phyloP scores from a whole-genome alignment of 2,797 vertebrate species.

The Pygocentrus nattereri region DNA sequence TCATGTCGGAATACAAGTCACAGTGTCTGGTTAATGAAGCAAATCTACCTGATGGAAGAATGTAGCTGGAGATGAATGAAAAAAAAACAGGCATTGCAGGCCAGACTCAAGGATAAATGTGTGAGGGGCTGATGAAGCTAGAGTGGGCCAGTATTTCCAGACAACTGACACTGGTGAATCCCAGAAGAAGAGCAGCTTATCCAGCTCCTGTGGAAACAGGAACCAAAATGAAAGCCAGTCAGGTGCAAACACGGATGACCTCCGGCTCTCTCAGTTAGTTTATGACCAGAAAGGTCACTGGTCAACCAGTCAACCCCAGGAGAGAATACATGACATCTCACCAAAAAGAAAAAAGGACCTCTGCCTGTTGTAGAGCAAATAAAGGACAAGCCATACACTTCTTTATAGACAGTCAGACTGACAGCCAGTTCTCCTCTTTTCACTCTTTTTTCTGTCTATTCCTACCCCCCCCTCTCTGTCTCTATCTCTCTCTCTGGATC shows the following conservation, averaged over 20 bases:
- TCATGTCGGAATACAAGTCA: too few relatives aligned
- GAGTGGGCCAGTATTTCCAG: too few relatives aligned
- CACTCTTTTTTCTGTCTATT: slow-evolving; percentile 1
- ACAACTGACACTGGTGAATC: too few relatives aligned
- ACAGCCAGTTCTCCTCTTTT: slow-evolving; percentile 30
- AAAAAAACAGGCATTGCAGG: too few relatives aligned
- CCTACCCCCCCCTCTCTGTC: slow-evolving; percentile 39
- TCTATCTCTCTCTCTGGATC: too few relatives aligned
- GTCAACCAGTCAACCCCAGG: slow-evolving; percentile 55
- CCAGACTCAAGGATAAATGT: too few relatives aligned
- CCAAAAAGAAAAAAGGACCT: not conserved
- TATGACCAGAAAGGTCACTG: slow-evolving; percentile 57
- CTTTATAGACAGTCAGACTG: slow-evolving; percentile 56
- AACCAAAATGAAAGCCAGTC: slow-evolving; percentile 20
- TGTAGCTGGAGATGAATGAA: too few relatives aligned
- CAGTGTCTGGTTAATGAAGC: too few relatives aligned
- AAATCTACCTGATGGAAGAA: too few relatives aligned
- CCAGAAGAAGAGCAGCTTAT: not conserved
- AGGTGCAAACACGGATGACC: slow-evolving; percentile 12
- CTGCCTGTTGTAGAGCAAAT: slow-evolving; percentile 70
- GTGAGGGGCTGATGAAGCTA: too few relatives aligned
- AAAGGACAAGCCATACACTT: slow-evolving; percentile 64
- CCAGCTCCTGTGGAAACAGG: not conserved
- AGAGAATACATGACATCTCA: slow-evolving; percentile 3
- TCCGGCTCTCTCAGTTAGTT: not conserved